phyloP scores from a whole-genome alignment of 2,888 invertebrate genomes.

The Nymphalis c-album region DNA sequence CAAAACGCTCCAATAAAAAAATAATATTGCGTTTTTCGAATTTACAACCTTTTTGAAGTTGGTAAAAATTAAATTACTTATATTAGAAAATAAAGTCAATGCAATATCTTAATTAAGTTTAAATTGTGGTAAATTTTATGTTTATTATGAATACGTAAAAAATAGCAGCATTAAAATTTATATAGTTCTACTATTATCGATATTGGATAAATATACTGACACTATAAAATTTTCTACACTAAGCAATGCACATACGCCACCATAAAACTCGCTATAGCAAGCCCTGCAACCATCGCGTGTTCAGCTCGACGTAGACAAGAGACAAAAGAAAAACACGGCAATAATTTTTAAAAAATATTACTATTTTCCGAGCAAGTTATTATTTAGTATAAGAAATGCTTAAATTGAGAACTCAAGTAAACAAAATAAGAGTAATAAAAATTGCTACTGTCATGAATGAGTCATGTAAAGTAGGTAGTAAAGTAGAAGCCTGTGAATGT shows the following conservation, averaged over 20 bases:
- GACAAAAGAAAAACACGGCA: not conserved
- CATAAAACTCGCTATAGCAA: conserved; percentile 35
- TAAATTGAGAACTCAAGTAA: too few relatives aligned
- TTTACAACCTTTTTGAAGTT: too few relatives aligned
- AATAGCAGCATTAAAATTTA: conserved; percentile 19
- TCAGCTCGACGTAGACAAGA: conserved; percentile 15
- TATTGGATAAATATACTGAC: conserved; percentile 28
- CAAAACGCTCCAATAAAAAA: too few relatives aligned
- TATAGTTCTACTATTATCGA: conserved; percentile 25
- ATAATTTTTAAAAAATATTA: not conserved
- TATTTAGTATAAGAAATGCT: too few relatives aligned
- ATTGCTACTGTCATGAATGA: too few relatives aligned
- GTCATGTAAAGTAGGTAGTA: too few relatives aligned
- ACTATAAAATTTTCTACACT: conserved; percentile 37
- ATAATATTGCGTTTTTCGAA: too few relatives aligned
- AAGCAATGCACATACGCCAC: conserved; percentile 32
- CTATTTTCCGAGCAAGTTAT: not conserved
- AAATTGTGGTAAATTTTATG: not conserved
- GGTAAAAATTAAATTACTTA: too few relatives aligned
- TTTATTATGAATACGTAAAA: conserved; percentile 10
- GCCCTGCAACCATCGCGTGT: conserved; percentile 24
- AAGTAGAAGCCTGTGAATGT: too few relatives aligned
- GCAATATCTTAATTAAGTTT: not conserved
- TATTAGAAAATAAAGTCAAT: too few relatives aligned
- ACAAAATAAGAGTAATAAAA: too few relatives aligned